phyloP scores from a whole-genome alignment of 2,797 vertebrate genomes.

The Pseudochaenichthys georgianus region DNA sequence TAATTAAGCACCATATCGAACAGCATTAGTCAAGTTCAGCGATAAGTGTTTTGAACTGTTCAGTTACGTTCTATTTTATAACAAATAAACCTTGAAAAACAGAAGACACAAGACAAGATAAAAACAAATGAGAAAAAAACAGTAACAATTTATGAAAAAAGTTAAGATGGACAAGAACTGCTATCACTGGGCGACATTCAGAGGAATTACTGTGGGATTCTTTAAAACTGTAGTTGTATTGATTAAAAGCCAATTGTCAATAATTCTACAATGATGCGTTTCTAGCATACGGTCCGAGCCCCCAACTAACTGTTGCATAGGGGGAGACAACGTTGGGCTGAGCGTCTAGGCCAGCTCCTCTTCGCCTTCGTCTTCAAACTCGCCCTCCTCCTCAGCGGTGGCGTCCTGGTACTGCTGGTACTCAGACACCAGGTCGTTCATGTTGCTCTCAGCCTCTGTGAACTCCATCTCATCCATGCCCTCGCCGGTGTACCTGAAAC shows the following conservation, averaged over 20 bases:
- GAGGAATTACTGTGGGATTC: not conserved
- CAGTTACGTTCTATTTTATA: not conserved
- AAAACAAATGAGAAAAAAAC: conserved; percentile 17
- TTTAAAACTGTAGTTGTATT: not conserved
- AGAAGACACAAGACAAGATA: not conserved
- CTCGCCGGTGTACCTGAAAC: conserved; percentile 84
- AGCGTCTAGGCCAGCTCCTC: conserved; percentile 78
- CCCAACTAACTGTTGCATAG: conserved; percentile 41
- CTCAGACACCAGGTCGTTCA: conserved; percentile 86
- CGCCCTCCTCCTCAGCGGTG: conserved; percentile 84
- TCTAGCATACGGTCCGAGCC: not conserved
- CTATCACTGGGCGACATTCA: not conserved
- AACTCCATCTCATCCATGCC: conserved; percentile 87
- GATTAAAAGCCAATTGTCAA: not conserved
- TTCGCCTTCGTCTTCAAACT: conserved; percentile 86
- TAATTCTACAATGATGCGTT: not conserved
- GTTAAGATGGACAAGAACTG: not conserved
- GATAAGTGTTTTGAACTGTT: not conserved
- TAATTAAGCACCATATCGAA: not conserved
- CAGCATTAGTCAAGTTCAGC: not conserved
- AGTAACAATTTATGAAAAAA: conserved; percentile 21
- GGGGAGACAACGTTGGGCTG: not conserved
- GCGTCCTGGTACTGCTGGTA: conserved; percentile 87
- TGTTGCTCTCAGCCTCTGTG: conserved; percentile 85
- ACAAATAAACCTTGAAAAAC: conserved; percentile 17